These are phyloP conservation scores for Orycteropus afer DNA, from an alignment of 2,113 vertebrate genomes.

Conservation along the genomic window DNA sequence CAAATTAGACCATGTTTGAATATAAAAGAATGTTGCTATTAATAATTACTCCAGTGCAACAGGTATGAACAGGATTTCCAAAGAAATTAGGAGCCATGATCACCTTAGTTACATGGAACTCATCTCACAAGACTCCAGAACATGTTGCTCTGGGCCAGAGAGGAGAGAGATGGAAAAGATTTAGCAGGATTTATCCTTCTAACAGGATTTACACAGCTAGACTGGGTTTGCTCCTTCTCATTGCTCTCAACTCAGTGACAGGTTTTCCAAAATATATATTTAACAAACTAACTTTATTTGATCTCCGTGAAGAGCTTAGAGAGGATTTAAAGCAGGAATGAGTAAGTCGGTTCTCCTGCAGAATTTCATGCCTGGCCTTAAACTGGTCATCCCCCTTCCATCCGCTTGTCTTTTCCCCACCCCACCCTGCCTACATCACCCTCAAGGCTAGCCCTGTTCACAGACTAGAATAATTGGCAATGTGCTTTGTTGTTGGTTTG, in stretches of 20 bases:
- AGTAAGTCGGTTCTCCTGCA: conserved; percentile 43
- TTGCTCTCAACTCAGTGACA: conserved; percentile 35
- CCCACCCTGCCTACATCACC: not conserved
- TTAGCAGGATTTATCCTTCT: conserved; percentile 39
- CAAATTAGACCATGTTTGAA: conserved; percentile 24
- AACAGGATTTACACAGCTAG: conserved; percentile 42
- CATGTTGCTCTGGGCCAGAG: not conserved
- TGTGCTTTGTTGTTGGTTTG: conserved; percentile 60
- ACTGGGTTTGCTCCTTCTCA: not conserved
- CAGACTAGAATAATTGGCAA: conserved; percentile 36
- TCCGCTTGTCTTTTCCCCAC: not conserved
- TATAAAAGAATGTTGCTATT: not conserved
- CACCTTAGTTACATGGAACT: not conserved
- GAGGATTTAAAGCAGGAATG: conserved; percentile 43
- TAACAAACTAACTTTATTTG: conserved; percentile 64
- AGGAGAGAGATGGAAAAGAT: conserved; percentile 7
- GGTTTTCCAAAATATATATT: conserved; percentile 59
- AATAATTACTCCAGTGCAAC: not conserved
- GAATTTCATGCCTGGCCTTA: not conserved
- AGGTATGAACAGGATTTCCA: not conserved
- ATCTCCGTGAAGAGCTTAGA: conserved; percentile 63
- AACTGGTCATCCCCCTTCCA: not conserved
- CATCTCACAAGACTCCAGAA: conserved; percentile 15
- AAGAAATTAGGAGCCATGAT: not conserved
- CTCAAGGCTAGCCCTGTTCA: conserved; percentile 15